These are phyloP conservation scores for Yponomeuta cagnagella DNA, from an alignment of 2,888 invertebrate species.

Conservation along the genomic window DNA sequence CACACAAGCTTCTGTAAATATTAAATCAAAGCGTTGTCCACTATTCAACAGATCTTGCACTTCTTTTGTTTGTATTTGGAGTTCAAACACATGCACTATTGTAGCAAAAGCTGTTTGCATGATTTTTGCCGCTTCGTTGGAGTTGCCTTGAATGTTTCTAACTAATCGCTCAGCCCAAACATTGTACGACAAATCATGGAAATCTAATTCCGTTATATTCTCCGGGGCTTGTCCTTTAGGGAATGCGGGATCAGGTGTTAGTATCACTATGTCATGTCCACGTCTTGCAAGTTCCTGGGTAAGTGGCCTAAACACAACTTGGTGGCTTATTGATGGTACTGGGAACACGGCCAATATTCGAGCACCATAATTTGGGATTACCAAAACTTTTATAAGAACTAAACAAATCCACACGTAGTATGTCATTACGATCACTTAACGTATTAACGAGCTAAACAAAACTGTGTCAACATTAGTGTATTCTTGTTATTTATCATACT, in stretches of 20 bases:
- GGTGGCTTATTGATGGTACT: slow-evolving; percentile 35
- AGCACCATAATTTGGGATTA: slow-evolving; percentile 16
- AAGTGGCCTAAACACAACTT: slow-evolving; percentile 29
- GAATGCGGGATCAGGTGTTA: slow-evolving; percentile 36
- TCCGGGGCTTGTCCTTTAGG: slow-evolving; percentile 29
- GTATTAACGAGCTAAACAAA: too few species aligned
- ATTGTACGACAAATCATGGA: slow-evolving; percentile 14
- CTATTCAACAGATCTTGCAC: slow-evolving; percentile 28
- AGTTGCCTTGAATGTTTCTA: background rate
- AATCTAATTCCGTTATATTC: slow-evolving; percentile 25
- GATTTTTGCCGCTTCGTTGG: background rate
- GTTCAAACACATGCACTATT: slow-evolving; percentile 25
- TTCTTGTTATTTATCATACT: too few species aligned
- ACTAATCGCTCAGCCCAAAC: background rate
- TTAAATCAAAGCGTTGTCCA: slow-evolving; percentile 33
- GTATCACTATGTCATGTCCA: slow-evolving; percentile 36
- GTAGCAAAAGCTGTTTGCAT: background rate
- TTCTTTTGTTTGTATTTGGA: slow-evolving; percentile 28
- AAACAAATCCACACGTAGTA: too few species aligned
- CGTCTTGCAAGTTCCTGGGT: slow-evolving; percentile 30
- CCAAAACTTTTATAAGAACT: background rate
- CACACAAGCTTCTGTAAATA: slow-evolving; percentile 35
- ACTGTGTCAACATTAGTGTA: too few species aligned
- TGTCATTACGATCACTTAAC: too few species aligned
- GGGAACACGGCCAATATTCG: slow-evolving; percentile 31